Conservation (phyloP, 2,797 vertebrate species). For the Rhinatrema bivittatum region DNA sequence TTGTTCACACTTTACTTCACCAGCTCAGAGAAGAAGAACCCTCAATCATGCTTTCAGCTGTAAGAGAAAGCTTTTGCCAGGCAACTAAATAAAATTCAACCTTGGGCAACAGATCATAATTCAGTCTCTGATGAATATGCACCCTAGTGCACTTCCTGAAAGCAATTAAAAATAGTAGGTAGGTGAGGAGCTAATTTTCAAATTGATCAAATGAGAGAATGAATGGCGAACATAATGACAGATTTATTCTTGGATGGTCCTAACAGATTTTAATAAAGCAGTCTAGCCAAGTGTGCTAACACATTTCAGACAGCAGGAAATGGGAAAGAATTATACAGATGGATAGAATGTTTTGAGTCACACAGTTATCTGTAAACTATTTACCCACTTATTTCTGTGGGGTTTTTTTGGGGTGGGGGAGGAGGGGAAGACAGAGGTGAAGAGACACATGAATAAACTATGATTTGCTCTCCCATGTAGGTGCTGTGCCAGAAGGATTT, state of each 20-base stretch:
- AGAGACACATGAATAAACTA: too few species aligned
- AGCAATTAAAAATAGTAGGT: conserved; percentile 19
- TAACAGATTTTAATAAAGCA: conserved; percentile 8
- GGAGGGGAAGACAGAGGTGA: not conserved
- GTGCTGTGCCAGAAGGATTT: too few species aligned
- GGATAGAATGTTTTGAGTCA: not conserved
- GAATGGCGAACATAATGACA: conserved; percentile 2
- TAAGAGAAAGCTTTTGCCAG: not conserved
- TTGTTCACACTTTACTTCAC: too few species aligned
- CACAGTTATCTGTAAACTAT: too few species aligned
- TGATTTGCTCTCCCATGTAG: too few species aligned
- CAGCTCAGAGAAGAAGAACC: conserved; percentile 5
- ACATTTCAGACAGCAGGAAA: not conserved
- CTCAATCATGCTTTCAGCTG: conserved; percentile 5
- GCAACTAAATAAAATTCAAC: not conserved
- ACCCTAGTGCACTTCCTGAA: not conserved
- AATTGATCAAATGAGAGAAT: conserved; percentile 4
- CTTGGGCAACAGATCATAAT: conserved; percentile 13
- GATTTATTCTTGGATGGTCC: not conserved
- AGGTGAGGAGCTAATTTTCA: conserved; percentile 14
- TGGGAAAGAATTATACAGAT: not conserved
- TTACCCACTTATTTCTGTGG: too few species aligned
- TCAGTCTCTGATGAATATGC: conserved; percentile 9
- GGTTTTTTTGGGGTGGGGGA: too few species aligned
- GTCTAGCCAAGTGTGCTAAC: not conserved